Percentiles rank a stretch among this genome's conserved stretches.
These are phyloP conservation scores for Silurus aristotelis DNA, from an alignment of 2,797 vertebrate species.

Conservation along the genomic window DNA sequence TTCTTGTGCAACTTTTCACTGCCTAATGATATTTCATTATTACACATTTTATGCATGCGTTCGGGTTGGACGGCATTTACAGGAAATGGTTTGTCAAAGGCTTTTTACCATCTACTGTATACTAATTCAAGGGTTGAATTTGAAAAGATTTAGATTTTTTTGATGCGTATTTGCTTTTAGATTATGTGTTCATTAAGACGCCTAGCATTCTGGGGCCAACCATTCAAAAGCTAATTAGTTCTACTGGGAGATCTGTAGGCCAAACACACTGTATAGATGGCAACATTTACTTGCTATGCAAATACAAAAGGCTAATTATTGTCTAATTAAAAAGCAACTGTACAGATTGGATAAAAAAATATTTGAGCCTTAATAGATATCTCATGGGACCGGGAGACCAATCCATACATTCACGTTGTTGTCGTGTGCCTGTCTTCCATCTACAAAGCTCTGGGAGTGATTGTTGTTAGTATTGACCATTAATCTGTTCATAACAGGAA, in stretches of 20 bases:
- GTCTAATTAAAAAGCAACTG: slow-evolving; percentile 21
- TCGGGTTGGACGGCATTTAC: not conserved
- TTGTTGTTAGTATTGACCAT: not conserved
- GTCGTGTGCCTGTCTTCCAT: not conserved
- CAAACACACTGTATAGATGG: not conserved
- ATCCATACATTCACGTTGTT: not conserved
- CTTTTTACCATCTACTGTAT: not conserved
- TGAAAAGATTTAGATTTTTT: not conserved
- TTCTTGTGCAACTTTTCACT: not conserved
- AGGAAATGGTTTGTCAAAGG: slow-evolving; percentile 7
- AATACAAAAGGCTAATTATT: slow-evolving; percentile 43
- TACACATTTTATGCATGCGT: not conserved
- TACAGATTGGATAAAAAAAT: slow-evolving; percentile 1
- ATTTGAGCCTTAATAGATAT: slow-evolving; percentile 13
- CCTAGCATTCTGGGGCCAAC: not conserved
- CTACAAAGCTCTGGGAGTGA: not conserved
- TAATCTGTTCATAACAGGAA: slow-evolving; percentile 3
- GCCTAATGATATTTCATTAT: slow-evolving; percentile 19
- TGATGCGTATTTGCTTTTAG: not conserved
- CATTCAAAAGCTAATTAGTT: slow-evolving; percentile 32
- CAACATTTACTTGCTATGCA: slow-evolving; percentile 30
- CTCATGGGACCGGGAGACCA: slow-evolving; percentile 1
- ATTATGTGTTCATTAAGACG: not conserved
- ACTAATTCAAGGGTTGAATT: not conserved
- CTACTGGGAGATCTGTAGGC: slow-evolving; percentile 19